These are phyloP conservation scores for Formica exsecta DNA, from an alignment of 1,140 invertebrate species.

Conservation along the genomic window DNA sequence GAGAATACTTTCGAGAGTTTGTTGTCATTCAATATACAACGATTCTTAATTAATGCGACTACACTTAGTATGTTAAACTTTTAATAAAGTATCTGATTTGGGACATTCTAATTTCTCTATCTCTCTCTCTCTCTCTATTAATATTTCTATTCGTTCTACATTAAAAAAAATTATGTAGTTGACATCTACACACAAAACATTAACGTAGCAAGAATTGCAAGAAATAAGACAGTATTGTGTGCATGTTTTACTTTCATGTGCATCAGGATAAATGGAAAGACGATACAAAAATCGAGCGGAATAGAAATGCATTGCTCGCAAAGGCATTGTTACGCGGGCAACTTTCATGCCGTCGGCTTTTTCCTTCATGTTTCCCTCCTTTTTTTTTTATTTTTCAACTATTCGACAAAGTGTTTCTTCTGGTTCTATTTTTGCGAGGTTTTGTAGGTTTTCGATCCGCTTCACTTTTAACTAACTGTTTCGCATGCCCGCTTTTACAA, in stretches of 20 bases:
- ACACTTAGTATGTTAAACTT: neutral
- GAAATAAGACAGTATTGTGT: neutral
- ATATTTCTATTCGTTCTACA: neutral
- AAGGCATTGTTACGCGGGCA: slow-evolving; percentile 11
- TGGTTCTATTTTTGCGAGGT: slow-evolving; percentile 36
- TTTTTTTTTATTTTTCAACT: slow-evolving; percentile 21
- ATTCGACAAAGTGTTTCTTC: slow-evolving; percentile 15
- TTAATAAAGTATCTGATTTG: neutral
- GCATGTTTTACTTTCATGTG: slow-evolving; percentile 16
- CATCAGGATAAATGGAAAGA: slow-evolving; percentile 32
- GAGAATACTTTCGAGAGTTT: neutral
- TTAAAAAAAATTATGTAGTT: neutral
- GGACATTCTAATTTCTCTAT: too few relatives aligned
- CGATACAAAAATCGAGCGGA: slow-evolving; percentile 28
- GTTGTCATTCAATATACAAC: slow-evolving; percentile 3
- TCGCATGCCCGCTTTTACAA: neutral
- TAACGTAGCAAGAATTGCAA: neutral
- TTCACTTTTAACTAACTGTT: slow-evolving; percentile 31
- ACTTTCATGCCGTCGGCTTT: slow-evolving; percentile 11
- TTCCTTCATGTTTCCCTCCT: neutral
- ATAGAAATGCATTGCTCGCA: slow-evolving; percentile 10
- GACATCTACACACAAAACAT: neutral
- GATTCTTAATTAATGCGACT: neutral
- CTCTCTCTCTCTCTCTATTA: neutral
- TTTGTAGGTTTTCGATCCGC: slow-evolving; percentile 32